Evolutionary conservation across 1,140 invertebrate species (phyloP), one percentile per base, ranked within the genome.

Genomic region (Eulimnadia texana): DNA sequence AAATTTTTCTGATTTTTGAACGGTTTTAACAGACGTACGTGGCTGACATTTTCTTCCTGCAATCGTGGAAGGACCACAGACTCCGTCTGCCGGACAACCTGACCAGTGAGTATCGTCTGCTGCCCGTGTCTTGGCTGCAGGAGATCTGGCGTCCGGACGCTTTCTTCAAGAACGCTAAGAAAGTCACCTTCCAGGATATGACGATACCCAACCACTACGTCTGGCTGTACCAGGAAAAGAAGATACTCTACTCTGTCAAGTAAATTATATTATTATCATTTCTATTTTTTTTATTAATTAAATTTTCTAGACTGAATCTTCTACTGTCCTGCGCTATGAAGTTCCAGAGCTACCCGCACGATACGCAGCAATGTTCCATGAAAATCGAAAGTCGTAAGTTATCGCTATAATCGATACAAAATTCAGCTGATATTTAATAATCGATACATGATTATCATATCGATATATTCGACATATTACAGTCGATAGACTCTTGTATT

Each of bases 141-240:
- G 65, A 67, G 49, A 65, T 69, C 20, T 69, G 68, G 68, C 54
- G 66, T n/a, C 68, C 68, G 0, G 68, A 69, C 58, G 63, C 66
- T 10, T 69, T 69, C 63, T 69, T 69, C 49, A 69, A 68, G 52
- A 69, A 69, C 58, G 69, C 70, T n/a, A 71, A 71, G 58, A 56
- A 64, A 28, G 70, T 71, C n/a, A 70, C 65, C 1, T 71, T 71
- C 53, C 66, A 68, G 28, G 60, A 92, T 76, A 93, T 93, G 88
- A 90, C 86, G 68, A 90, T 93, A 72, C 89, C 90, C 0, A 93
- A 92, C 73, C 90, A 93, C 72, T 92, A 92, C 74, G 76, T 91
- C 2, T 92, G 89, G 89, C 71, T 92, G 42, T 91, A 91, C 70
- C 86, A 90, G 70, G 89, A 92, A 69, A 91, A 91, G 72, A 90